Percentiles rank a stretch among this genome's conserved stretches.
These are phyloP conservation scores for Sebastes hubbsi DNA, from an alignment of 2,797 vertebrate species.

Conservation along the genomic window DNA sequence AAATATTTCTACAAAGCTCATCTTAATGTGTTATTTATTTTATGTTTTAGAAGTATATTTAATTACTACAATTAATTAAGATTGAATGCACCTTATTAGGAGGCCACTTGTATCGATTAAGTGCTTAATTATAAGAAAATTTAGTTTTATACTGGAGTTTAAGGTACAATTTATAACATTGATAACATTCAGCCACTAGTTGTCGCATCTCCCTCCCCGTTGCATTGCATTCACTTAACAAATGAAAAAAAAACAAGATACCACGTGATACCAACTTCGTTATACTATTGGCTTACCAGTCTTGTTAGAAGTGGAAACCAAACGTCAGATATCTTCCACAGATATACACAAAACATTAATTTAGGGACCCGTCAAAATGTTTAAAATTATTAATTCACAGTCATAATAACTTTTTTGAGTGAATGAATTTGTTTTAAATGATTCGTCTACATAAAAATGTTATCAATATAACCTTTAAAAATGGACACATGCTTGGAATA, in stretches of 20 bases:
- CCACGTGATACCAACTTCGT: no score
- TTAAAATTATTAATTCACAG: no score
- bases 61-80: neutral
- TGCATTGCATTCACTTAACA: no score
- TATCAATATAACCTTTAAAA: neutral
- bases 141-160: neutral
- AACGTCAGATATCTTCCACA: no score
- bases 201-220: no score
- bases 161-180: neutral
- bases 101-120: neutral
- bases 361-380: accelerated
- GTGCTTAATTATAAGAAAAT: neutral
- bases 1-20: neutral
- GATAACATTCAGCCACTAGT: no score
- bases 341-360: accelerated
- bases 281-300: no score
- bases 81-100: neutral
- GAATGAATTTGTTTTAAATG: no score
- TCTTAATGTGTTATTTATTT: neutral
- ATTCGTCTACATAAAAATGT: no score
- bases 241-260: no score
- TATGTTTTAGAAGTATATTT: neutral
- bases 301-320: no score
- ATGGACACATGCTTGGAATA: neutral
- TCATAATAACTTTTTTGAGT: no score